Evolutionary conservation across 1,140 invertebrate genomes (phyloP), one percentile per base, ranked within the genome.

Genomic region (Drosophila carrolli): DNA sequence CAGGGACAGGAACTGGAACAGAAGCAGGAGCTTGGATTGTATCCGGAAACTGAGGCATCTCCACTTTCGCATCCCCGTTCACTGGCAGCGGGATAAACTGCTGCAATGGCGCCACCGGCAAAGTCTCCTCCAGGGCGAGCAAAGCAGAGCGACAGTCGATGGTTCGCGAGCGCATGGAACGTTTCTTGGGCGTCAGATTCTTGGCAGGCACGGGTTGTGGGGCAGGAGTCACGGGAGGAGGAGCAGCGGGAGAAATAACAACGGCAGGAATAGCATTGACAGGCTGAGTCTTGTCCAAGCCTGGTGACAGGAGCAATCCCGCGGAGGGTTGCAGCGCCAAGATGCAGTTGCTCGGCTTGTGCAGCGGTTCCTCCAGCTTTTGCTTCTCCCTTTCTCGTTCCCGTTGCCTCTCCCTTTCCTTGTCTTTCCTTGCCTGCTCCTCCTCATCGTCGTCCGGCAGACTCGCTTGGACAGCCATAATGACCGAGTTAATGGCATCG

Each of bases 401-500:
- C 5, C 35, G 35, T 7, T 55, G 37, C 19, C 51, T 47, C 27
- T 55, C 44, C 38, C 9, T 72, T 1, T 58, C 53, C 50, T 63
- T 59, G 35, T 57, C 58, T 14, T 48, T 50, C 4, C 70, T 41
- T 32, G 55, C 29, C 16, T 57, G 56, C n/a, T 32, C 35, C 14
- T 58, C 43, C 0, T 88, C 75, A 2, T 85, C 80, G 16, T 90
- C 78, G 14, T 81, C 63, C 4, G 83, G 83, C 29, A 89, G 40
- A 51, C 84, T 82, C 4, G 88, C 88, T 37, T 91, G 84, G 5
- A 90, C 90, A 5, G 90, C 90, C 68, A 91, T 50, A 1, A 91
- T 90, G 0, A 91, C 90, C 1, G 90, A 91, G 13, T 91, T 91
- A 41, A 91, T 91, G 54, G 90, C 90, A 75, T 91, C 90, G 32